A percentile compares a stretch with the other conserved stretches of the same genome.
Conservation (phyloP, 2,888 invertebrate species). For the Strigamia crassipes region DNA sequence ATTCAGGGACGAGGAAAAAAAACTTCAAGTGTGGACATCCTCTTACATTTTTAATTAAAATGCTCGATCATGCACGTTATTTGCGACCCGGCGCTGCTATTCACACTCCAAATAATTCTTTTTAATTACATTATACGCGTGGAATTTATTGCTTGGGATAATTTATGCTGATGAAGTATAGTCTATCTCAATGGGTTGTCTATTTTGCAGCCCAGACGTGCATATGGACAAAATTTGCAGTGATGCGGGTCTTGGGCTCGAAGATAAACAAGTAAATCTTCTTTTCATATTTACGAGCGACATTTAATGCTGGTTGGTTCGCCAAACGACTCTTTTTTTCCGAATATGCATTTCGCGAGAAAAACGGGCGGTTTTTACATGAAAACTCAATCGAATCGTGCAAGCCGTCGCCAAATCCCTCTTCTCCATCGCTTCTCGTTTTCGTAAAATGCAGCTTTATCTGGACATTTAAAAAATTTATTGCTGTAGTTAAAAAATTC, state of each 20-base stretch:
- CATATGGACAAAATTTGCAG: slow-evolving; percentile 27
- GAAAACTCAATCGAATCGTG: background rate
- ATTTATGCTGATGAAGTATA: slow-evolving; percentile 27
- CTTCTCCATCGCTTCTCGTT: background rate
- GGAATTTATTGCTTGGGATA: background rate
- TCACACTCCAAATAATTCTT: background rate
- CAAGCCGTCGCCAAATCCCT: background rate
- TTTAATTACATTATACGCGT: background rate
- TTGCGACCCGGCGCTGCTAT: background rate
- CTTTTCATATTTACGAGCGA: slow-evolving; percentile 14
- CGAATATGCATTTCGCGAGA: background rate
- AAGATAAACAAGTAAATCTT: slow-evolving; percentile 43
- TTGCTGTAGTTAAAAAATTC: slow-evolving; percentile 21
- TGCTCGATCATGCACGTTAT: background rate
- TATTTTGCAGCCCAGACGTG: slow-evolving; percentile 8
- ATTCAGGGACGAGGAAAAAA: background rate
- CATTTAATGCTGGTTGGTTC: slow-evolving; percentile 10
- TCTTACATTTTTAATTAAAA: background rate
- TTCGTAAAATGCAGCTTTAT: slow-evolving; percentile 11
- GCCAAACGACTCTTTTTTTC: background rate
- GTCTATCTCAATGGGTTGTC: slow-evolving; percentile 19
- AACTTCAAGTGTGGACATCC: background rate
- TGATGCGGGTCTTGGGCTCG: background rate
- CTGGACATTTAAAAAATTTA: slow-evolving; percentile 21
- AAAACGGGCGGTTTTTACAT: background rate